phyloP scores from a whole-genome alignment of 2,797 vertebrate genomes.

The Emydoidea blandingii region DNA sequence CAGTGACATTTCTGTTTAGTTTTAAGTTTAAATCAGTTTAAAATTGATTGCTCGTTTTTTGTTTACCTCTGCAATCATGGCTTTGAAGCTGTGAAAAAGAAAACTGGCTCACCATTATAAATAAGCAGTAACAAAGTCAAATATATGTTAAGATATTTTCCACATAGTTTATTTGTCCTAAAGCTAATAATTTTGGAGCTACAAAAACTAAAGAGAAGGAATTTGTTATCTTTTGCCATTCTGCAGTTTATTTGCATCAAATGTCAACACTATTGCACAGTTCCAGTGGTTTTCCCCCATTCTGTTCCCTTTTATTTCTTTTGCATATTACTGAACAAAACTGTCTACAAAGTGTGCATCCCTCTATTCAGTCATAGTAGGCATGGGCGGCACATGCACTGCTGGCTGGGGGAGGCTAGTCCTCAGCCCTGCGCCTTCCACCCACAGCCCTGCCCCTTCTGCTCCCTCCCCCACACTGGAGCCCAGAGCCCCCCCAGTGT shows the following conservation, averaged over 20 bases:
- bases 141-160: not conserved
- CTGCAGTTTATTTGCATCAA: conserved; percentile 4
- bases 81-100: conserved; percentile 1
- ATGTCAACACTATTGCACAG: not conserved
- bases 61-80: conserved; percentile 33
- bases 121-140: not conserved
- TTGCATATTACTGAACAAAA: conserved; percentile 13
- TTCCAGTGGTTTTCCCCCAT: not conserved
- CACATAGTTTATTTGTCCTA: not conserved
- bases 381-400: not conserved
- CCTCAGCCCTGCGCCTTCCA: no score
- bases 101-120: not conserved
- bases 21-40: conserved; percentile 38
- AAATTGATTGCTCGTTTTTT: conserved; percentile 53
- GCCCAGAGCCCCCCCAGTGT: no score
- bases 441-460: no score
- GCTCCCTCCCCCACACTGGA: no score
- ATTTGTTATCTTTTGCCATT: not conserved
- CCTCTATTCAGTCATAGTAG: not conserved
- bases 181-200: not conserved
- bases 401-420: no score
- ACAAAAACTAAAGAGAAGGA: not conserved
- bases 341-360: not conserved
- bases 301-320: not conserved
- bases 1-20: conserved; percentile 12